phyloP scores from a whole-genome alignment of 2,888 invertebrate genomes.

The Rhagonycha fulva region DNA sequence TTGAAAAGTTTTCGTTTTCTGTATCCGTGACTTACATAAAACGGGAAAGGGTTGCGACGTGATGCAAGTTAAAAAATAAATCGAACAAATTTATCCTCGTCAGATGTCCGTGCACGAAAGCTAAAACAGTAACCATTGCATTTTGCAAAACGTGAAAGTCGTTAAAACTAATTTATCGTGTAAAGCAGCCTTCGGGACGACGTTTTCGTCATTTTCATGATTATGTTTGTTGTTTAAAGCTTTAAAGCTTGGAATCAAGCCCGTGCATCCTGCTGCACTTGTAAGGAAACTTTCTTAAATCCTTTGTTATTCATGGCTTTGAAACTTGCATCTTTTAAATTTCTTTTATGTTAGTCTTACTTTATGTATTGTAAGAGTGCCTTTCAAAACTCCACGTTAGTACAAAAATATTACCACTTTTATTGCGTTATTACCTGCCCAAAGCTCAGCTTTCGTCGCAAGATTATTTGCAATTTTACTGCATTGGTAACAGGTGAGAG shows the following conservation, averaged over 20 bases:
- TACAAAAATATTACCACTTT: conserved; percentile 20
- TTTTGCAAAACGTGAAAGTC: neutral
- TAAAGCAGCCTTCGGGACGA: neutral
- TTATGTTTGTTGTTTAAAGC: neutral
- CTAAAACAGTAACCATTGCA: neutral
- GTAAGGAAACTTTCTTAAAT: neutral
- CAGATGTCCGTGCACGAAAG: neutral
- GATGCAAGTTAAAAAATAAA: neutral
- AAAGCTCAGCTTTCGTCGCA: conserved; percentile 4
- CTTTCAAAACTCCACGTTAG: neutral
- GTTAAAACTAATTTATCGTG: neutral
- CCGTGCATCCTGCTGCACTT: neutral
- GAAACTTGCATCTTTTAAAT: neutral
- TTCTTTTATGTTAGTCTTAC: neutral
- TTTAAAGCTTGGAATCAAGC: neutral
- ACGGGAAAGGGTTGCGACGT: neutral
- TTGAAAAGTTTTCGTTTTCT: neutral
- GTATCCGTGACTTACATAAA: neutral
- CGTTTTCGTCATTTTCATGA: neutral
- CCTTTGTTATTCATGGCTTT: neutral
- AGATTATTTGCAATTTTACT: neutral
- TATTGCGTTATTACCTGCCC: conserved; percentile 19
- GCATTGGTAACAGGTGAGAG: conserved; percentile 24
- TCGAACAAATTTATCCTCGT: neutral
- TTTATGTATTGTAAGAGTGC: neutral